Conservation (phyloP, 2,888 invertebrate species). For the Dione vanillae region DNA sequence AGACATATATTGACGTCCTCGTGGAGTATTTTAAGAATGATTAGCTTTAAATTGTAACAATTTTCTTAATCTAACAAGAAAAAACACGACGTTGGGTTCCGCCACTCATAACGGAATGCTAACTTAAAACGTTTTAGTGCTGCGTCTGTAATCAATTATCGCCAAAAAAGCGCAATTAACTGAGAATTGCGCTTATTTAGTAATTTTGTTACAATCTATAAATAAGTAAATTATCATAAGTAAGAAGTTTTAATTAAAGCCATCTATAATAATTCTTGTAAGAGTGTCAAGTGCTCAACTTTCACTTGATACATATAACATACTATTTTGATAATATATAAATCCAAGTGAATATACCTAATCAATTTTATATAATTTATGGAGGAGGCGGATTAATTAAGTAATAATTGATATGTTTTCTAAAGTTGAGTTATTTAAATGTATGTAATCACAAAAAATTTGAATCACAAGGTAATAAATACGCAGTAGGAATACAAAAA, state of each 20-base stretch:
- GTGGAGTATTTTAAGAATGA: no score
- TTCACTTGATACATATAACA: conserved; percentile 38
- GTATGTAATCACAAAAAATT: not conserved
- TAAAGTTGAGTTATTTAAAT: not conserved
- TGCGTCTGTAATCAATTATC: conserved; percentile 9
- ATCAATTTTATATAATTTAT: not conserved
- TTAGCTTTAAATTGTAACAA: no score
- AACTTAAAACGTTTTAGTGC: conserved; percentile 53
- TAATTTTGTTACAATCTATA: conserved; percentile 7
- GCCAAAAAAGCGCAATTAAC: no score
- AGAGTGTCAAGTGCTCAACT: conserved; percentile 39
- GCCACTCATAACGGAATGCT: no score
- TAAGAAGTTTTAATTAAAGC: conserved; percentile 35
- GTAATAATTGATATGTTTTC: not conserved
- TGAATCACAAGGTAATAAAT: not conserved
- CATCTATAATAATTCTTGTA: conserved; percentile 39
- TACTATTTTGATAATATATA: conserved; percentile 15
- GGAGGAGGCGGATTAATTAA: not conserved
- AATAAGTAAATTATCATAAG: conserved; percentile 39
- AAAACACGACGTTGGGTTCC: no score
- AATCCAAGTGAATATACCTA: not conserved
- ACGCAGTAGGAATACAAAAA: not conserved
- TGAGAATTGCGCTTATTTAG: conserved; percentile 1
- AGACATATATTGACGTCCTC: no score
- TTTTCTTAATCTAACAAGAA: no score